phyloP scores from a whole-genome alignment of 2,797 vertebrate genomes.

The Mormyrops attenuatus region DNA sequence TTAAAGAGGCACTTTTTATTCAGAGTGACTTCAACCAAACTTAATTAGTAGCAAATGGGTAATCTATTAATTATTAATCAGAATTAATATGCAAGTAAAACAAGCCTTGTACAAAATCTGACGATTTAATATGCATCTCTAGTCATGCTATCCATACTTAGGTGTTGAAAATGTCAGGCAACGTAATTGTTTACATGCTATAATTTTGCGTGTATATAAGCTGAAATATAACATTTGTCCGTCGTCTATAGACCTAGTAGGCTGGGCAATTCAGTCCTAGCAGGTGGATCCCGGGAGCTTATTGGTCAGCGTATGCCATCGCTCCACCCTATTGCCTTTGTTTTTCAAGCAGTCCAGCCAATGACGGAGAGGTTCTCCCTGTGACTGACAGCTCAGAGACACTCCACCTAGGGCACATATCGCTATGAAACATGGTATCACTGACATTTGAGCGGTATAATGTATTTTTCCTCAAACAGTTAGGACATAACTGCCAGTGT shows the following conservation, averaged over 20 bases:
- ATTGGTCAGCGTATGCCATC: conserved; percentile 81
- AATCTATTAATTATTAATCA: neutral
- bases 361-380: conserved; percentile 73
- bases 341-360: conserved; percentile 79
- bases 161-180: neutral
- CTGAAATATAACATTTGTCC: neutral
- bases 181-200: neutral
- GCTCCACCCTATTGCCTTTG: conserved; percentile 64
- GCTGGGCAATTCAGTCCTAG: conserved; percentile 46
- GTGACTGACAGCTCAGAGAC: conserved; percentile 66
- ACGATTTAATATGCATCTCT: neutral
- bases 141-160: conserved; percentile 4
- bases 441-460: neutral
- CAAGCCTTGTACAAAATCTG: neutral
- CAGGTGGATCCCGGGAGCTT: conserved; percentile 66
- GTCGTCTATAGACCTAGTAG: neutral
- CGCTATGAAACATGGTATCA: neutral
- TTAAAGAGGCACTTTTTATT: neutral
- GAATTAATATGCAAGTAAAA: neutral
- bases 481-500: neutral
- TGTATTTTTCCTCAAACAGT: neutral
- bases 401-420: conserved; percentile 62
- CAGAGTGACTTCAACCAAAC: neutral
- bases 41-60: neutral
- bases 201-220: neutral